Evolutionary conservation across 2,888 invertebrate genomes (phyloP), one percentile per base, ranked within the genome.

Genomic region (Cosmia trapezina): DNA sequence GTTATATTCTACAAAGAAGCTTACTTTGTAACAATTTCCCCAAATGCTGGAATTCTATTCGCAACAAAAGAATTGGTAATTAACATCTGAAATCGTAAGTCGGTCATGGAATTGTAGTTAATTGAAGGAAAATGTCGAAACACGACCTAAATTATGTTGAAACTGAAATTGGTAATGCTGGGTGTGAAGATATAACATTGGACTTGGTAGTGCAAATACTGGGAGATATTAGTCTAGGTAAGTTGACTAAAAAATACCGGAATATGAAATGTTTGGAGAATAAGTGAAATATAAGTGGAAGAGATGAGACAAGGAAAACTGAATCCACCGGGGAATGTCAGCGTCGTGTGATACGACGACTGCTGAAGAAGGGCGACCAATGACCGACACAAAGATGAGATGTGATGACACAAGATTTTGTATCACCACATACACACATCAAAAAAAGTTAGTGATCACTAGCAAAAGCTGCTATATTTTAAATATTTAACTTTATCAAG

Each of bases 41-140:
- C 49, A 66, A 78, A 74, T 47, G 57, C 60, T 73, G 61, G 37
- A 85, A 83, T 77, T 70, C 70, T 67, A 72, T 66, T 67, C 41
- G 67, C 59, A 60, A 76, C 76, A 64, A 70, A 78, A 76, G 71
- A n/a, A n/a, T n/a, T n/a, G n/a, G n/a, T n/a, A 64, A 77, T 83
- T 83, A 77, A 76, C 53, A 60, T 53, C 59, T 57, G 14, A 67
- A 73, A n/a, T 74, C 56, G 49, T 37, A 70, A 84, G 41, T 85
- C 73, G 85, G 80, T 85, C 83, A 85, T 72, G 57, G 64, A 70
- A 75, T 63, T 45, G 14, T 28, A 76, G 68, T 73, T 69, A 79
- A 76, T 65, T 72, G 47, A n/a, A 63, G 54, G 53, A 63, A 77
- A 83, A 73, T 64, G 51, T 43, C 57, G 78, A 65, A 76, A 85